Conservation (phyloP, 1,140 invertebrate species). For the Bombus confusus region DNA sequence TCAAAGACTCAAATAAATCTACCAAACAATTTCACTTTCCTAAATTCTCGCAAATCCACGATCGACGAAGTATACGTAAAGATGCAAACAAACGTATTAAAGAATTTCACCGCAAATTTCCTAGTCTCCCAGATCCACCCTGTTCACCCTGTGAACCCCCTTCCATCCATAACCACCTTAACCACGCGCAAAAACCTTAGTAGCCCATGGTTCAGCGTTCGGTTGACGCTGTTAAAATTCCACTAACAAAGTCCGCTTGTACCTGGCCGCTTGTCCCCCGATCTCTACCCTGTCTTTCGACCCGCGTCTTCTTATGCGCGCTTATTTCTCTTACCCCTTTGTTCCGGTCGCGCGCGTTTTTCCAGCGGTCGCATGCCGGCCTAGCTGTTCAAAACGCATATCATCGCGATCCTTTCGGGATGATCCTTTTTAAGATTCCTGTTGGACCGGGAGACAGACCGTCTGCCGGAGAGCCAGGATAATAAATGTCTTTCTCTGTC, state of each 20-base stretch:
- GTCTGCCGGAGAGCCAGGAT: conserved; percentile 50
- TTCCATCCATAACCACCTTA: too few species aligned
- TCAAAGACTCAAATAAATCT: too few species aligned
- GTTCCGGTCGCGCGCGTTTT: conserved; percentile 43
- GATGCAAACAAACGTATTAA: too few species aligned
- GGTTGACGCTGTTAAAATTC: conserved; percentile 64
- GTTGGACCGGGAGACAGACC: conserved; percentile 45
- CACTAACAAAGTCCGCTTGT: conserved; percentile 46
- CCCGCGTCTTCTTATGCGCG: conserved; percentile 50
- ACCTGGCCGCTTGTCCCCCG: not conserved
- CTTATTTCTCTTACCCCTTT: conserved; percentile 38
- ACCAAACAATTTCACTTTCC: too few species aligned
- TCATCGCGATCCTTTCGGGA: conserved; percentile 47
- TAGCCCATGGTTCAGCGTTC: not conserved
- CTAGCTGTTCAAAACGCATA: conserved; percentile 43
- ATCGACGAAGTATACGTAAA: too few species aligned
- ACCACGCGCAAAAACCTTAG: not conserved
- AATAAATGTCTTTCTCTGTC: conserved; percentile 76
- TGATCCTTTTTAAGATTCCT: conserved; percentile 64
- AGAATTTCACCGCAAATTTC: not conserved
- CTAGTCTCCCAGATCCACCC: too few species aligned
- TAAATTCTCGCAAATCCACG: too few species aligned
- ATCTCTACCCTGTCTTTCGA: not conserved
- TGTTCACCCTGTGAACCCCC: not conserved
- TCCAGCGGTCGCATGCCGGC: conserved; percentile 52